These are phyloP conservation scores for Zeugodacus cucurbitae DNA, from an alignment of 1,140 invertebrate species.

Conservation along the genomic window DNA sequence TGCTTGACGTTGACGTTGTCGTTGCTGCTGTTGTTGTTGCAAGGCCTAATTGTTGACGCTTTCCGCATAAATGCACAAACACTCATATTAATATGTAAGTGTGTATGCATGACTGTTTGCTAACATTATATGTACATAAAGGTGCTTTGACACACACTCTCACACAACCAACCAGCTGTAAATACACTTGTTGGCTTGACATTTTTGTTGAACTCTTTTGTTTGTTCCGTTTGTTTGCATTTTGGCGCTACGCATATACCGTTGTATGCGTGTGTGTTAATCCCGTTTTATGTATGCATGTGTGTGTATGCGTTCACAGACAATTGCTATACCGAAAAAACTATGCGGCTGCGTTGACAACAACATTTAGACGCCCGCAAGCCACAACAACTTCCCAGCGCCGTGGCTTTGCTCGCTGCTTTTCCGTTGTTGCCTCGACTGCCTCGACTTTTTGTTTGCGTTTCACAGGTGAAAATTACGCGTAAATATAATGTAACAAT, in stretches of 20 bases:
- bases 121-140: neutral
- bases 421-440: neutral
- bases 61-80: slow-evolving; percentile 3
- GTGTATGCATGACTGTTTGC: too few relatives aligned
- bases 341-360: neutral
- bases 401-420: neutral
- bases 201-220: slow-evolving; percentile 6
- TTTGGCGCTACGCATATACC: neutral
- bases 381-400: neutral
- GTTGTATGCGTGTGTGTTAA: neutral
- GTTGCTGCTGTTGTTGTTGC: neutral
- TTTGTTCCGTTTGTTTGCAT: slow-evolving; percentile 8
- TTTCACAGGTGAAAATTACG: slow-evolving; percentile 30
- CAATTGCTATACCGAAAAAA: neutral
- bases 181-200: slow-evolving; percentile 6
- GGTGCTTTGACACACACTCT: neutral
- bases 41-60: slow-evolving; percentile 31
- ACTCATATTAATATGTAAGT: neutral
- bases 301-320: neutral
- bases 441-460: neutral
- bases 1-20: neutral
- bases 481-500: neutral
- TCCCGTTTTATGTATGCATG: neutral
- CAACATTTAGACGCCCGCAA: neutral
- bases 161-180: neutral